Conservation (phyloP, 2,888 invertebrate genomes). For the Zygothrica quintamaculata region DNA sequence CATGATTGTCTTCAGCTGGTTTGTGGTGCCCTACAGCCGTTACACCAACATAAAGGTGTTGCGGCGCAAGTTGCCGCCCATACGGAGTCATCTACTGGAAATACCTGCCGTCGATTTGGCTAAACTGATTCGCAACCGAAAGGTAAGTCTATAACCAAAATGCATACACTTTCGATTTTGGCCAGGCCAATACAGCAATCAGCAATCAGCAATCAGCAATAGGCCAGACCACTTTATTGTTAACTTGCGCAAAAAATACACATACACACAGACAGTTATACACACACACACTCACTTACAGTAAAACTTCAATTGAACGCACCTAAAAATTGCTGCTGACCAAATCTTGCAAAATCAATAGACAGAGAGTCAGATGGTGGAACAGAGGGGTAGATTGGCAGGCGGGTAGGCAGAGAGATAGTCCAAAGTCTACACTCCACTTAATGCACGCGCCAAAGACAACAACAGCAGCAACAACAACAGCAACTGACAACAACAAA, state of each 20-base stretch:
- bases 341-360: conserved; percentile 63
- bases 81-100: conserved; percentile 88
- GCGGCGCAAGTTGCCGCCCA: conserved; percentile 87
- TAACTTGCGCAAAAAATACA: conserved; percentile 20
- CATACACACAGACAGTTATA: too few species aligned
- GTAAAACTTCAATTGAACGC: conserved; percentile 32
- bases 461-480: too few species aligned
- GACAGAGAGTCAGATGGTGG: conserved; percentile 9
- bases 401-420: not conserved
- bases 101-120: conserved; percentile 89
- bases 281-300: too few species aligned
- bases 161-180: not conserved
- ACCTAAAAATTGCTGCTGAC: conserved; percentile 36
- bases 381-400: not conserved
- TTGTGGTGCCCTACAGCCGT: conserved; percentile 86
- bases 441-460: conserved; percentile 33
- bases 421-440: conserved; percentile 21
- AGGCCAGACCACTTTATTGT: conserved; percentile 7
- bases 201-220: too few species aligned
- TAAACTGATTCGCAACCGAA: conserved; percentile 88
- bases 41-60: conserved; percentile 86
- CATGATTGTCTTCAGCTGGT: conserved; percentile 86
- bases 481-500: conserved; percentile 39
- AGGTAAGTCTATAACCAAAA: conserved; percentile 86
- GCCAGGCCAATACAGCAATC: conserved; percentile 17